phyloP scores from a whole-genome alignment of 2,888 invertebrate genomes.

The Phengaris alcon region DNA sequence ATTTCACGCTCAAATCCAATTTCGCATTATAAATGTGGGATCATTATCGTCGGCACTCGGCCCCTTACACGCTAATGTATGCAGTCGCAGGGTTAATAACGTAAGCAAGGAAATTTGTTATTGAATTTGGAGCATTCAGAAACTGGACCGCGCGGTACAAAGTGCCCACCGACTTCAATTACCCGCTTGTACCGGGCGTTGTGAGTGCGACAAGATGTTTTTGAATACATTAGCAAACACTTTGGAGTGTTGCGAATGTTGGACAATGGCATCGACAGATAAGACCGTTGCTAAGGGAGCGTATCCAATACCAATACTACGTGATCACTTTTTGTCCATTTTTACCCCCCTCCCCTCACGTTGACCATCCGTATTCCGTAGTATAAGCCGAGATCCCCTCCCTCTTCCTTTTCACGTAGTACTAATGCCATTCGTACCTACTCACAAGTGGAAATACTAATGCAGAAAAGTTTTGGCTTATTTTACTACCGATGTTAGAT shows the following conservation, averaged over 20 bases:
- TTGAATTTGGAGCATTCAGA: slow-evolving; percentile 6
- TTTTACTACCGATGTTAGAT: no score
- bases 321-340: no score
- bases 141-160: neutral
- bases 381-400: no score
- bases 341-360: no score
- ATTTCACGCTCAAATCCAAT: slow-evolving; percentile 58
- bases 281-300: neutral
- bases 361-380: no score
- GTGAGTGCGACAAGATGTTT: slow-evolving; percentile 20
- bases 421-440: no score
- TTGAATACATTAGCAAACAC: slow-evolving; percentile 28
- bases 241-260: slow-evolving; percentile 15
- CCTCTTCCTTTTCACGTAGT: no score
- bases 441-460: no score
- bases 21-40: slow-evolving; percentile 52
- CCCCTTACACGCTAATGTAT: slow-evolving; percentile 30
- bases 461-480: no score
- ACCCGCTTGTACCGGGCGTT: slow-evolving; percentile 5
- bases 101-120: slow-evolving; percentile 21
- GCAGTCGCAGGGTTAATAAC: slow-evolving; percentile 27
- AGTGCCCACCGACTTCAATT: slow-evolving; percentile 22
- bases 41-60: slow-evolving; percentile 46
- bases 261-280: neutral
- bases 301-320: no score